Base-by-base conservation (phyloP, 2,888 invertebrate species). In the Augiades crinisus region DNA sequence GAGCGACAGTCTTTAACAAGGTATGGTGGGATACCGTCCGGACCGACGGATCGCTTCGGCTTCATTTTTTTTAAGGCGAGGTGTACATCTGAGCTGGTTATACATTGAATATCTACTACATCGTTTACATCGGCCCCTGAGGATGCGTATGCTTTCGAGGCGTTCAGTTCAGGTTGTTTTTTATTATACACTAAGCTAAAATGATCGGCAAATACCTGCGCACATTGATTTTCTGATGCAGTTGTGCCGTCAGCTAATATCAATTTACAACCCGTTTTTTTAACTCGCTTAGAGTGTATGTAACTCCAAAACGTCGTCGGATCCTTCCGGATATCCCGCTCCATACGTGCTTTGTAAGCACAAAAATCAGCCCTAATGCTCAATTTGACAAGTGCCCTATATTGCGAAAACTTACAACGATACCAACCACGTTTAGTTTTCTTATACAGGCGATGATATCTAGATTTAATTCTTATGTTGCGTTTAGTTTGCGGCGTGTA, bases 11-110 rank as follows among this genome's bases (percentile, higher is more conserved):
- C 38, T n/a, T 10, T 41, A n/a, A 41, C 16, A 12, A 41, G 27
- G n/a, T 41, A 41, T 5, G 41, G 41, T 8, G 41, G 41, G 1
- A 41, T 41, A 5, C 41, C 41, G n/a, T 41, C 41, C 10, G 41
- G 41, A n/a, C 41, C 41, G 6, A 10, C 38, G 6, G 21, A 21
- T 5, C 21, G 38, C 13, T 38, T 38, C 10, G 38, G 21, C 12
- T 38, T 38, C 38, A 38, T 21, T 19, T 38, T 38, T 5, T 30
- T 10, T 30, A 30, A 12, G 10, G 30, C 30, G 1, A 2, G 5
- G 1, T 30, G 3, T 2, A 30, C 5, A 12, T 30, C 30, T 30
- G 3, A 3, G 0, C 12, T 30, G 1, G 30, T 12, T 12, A 30
- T 30, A 30, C 5, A 30, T n/a, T 10, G n/a, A 4, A 30, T 12